A percentile compares a stretch with the other conserved stretches of the same genome.
Evolutionary conservation across 1,140 invertebrate genomes (phyloP).

Genomic region (Drosophila rhopaloa): DNA sequence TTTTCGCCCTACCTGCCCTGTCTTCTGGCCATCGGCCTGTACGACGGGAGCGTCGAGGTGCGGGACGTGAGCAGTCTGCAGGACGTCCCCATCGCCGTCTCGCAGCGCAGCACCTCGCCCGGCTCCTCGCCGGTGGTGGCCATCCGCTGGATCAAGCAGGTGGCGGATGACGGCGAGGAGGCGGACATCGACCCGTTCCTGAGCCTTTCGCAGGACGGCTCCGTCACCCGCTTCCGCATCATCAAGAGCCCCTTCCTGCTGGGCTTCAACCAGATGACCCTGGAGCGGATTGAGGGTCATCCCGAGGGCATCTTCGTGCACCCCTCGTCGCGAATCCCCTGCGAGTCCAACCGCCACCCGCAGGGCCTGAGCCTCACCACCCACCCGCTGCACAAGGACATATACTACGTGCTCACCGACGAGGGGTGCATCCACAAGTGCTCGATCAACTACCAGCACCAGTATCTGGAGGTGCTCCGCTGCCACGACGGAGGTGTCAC

Average conservation of each 20-base stretch:
- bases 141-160: conserved; percentile 85
- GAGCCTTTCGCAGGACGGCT: conserved; percentile 87
- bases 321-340: conserved; percentile 5
- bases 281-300: conserved; percentile 88
- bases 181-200: conserved; percentile 85
- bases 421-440: conserved; percentile 93
- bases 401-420: conserved; percentile 93
- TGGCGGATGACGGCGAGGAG: conserved; percentile 65
- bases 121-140: conserved; percentile 89
- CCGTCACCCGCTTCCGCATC: conserved; percentile 86
- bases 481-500: conserved; percentile 93
- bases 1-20: conserved; percentile 90
- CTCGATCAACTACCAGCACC: conserved; percentile 88
- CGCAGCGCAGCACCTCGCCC: conserved; percentile 86
- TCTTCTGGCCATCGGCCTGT: conserved; percentile 91
- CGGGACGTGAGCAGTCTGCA: conserved; percentile 87
- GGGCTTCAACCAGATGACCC: conserved; percentile 87
- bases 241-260: conserved; percentile 80
- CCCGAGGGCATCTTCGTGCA: conserved; percentile 85
- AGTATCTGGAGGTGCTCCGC: conserved; percentile 89
- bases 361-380: conserved; percentile 88
- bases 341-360: conserved; percentile 84
- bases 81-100: conserved; percentile 85
- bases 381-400: conserved; percentile 87
- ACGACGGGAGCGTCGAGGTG: conserved; percentile 91